A percentile compares a stretch with the other conserved stretches of the same genome.
Evolutionary conservation across 2,797 vertebrate genomes (phyloP).

Genomic region (Chrysocyon brachyurus): DNA sequence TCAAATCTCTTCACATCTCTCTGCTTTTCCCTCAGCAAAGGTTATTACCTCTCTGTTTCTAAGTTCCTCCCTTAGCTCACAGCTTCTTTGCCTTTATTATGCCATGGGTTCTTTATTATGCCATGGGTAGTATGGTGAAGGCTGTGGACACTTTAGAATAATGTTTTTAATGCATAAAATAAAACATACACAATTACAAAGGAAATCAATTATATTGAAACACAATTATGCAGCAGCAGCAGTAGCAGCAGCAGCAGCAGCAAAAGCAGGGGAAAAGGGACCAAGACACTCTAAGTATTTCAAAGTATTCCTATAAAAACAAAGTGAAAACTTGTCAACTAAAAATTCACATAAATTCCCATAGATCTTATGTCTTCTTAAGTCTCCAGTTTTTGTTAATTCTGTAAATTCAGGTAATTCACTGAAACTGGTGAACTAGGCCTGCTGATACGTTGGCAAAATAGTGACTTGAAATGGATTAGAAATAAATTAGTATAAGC

Average conservation of each 20-base stretch:
- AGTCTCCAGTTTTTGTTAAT: slow-evolving; percentile 9
- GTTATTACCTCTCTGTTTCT: neutral
- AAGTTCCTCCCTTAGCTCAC: neutral
- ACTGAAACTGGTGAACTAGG: slow-evolving; percentile 32
- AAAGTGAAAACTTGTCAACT: neutral
- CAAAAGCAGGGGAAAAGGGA: neutral
- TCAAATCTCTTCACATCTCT: neutral
- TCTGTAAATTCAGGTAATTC: slow-evolving; percentile 34
- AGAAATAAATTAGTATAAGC: slow-evolving; percentile 51
- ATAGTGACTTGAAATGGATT: slow-evolving; percentile 47
- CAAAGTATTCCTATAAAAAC: slow-evolving; percentile 18
- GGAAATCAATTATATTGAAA: slow-evolving; percentile 5
- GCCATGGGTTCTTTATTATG: neutral
- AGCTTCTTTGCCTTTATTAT: neutral
- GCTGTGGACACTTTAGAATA: neutral
- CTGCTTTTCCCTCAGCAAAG: neutral
- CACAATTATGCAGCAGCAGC: neutral
- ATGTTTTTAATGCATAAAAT: slow-evolving; percentile 36
- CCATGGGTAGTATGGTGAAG: neutral
- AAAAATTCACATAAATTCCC: slow-evolving; percentile 1
- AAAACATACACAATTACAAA: neutral
- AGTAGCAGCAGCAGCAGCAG: too few species aligned
- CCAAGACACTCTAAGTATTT: neutral
- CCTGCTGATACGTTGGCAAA: slow-evolving; percentile 21
- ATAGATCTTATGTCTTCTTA: neutral